Percentiles rank a stretch among this genome's conserved stretches.
Conservation (phyloP, 2,888 invertebrate species). For the Autographa pulchrina region DNA sequence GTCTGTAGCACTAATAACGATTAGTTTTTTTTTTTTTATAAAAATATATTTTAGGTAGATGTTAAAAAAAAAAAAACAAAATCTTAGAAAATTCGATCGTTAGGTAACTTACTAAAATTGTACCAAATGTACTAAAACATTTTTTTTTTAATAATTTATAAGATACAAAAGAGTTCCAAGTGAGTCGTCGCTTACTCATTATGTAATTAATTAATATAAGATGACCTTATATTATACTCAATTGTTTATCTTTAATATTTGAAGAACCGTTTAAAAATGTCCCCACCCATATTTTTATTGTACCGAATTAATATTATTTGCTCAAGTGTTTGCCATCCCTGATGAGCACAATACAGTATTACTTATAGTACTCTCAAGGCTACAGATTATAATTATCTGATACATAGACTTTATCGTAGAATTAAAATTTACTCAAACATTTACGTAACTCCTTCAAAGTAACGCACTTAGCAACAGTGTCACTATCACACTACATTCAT, state of each 20-base stretch:
- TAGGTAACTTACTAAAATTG: no score
- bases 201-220: background rate
- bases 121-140: no score
- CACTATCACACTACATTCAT: conserved; percentile 19
- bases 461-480: conserved; percentile 41
- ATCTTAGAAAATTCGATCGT: no score
- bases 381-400: conserved; percentile 45
- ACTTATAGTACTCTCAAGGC: conserved; percentile 43
- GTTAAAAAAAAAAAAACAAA: no score
- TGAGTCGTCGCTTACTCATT: background rate
- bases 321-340: conserved; percentile 37
- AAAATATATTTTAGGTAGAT: no score
- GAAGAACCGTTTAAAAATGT: background rate
- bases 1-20: no score
- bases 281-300: background rate
- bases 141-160: background rate
- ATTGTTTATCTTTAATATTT: background rate
- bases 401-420: conserved; percentile 26
- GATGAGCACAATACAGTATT: conserved; percentile 31
- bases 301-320: background rate
- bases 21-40: no score
- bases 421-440: conserved; percentile 18
- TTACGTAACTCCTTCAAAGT: conserved; percentile 18
- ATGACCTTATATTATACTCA: conserved; percentile 4
- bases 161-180: background rate